Percentiles rank a stretch among this genome's conserved stretches.
These are phyloP conservation scores for Drosophila takahashii DNA, from an alignment of 1,140 invertebrate genomes.

Conservation along the genomic window DNA sequence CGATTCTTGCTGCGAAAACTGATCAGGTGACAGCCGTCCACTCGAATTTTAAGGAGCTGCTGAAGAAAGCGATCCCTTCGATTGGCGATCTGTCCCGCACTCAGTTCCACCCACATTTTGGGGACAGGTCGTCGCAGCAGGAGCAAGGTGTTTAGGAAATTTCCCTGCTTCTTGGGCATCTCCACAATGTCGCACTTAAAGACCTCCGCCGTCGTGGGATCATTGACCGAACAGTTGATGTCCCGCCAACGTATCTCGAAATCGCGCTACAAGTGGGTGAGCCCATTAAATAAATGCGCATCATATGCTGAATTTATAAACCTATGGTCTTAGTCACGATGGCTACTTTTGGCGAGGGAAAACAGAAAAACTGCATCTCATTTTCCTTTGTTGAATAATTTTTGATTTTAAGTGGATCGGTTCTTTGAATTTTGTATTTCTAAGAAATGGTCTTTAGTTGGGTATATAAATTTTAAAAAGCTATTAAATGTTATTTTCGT, in stretches of 20 bases:
- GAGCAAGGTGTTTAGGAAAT: slow-evolving; percentile 44
- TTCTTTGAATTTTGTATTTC: background rate
- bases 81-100: slow-evolving; percentile 24
- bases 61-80: slow-evolving; percentile 10
- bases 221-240: slow-evolving; percentile 51
- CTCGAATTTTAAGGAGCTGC: slow-evolving; percentile 41
- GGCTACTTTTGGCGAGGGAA: slow-evolving; percentile 7
- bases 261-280: slow-evolving; percentile 49
- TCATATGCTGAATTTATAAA: slow-evolving; percentile 34
- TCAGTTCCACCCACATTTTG: slow-evolving; percentile 42
- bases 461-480: background rate
- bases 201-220: slow-evolving; percentile 14
- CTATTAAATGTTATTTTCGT: no score
- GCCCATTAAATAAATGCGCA: slow-evolving; percentile 46
- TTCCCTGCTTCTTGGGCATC: slow-evolving; percentile 46
- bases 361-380: slow-evolving; percentile 8
- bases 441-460: background rate
- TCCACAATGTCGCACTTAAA: slow-evolving; percentile 45
- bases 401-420: slow-evolving; percentile 1
- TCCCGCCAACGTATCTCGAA: slow-evolving; percentile 57
- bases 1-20: slow-evolving; percentile 42
- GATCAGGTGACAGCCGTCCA: slow-evolving; percentile 44
- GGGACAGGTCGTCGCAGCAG: slow-evolving; percentile 13
- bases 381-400: slow-evolving; percentile 7
- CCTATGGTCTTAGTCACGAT: slow-evolving; percentile 32